Evolutionary conservation across 1,140 invertebrate genomes (phyloP).

Genomic region (Leptinotarsa texana): DNA sequence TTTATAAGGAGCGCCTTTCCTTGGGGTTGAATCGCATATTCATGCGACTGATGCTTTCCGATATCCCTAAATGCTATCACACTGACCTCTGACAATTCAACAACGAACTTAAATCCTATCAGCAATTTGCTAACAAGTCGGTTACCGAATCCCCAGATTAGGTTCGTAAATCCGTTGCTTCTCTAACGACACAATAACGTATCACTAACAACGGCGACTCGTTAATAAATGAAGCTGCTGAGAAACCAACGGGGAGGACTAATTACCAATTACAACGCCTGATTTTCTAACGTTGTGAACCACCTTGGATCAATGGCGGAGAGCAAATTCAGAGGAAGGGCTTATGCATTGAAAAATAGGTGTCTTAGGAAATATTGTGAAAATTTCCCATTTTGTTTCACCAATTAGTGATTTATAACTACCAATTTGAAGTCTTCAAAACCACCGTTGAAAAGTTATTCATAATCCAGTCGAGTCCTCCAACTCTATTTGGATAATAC

Average conservation of each 20-base stretch:
- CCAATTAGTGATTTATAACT: too few species aligned
- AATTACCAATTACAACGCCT: slow-evolving; percentile 24
- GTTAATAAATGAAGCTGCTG: slow-evolving; percentile 38
- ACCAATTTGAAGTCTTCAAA: too few species aligned
- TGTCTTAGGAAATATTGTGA: too few species aligned
- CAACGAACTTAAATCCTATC: slow-evolving; percentile 5
- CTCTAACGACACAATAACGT: slow-evolving; percentile 40
- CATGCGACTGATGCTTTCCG: not conserved
- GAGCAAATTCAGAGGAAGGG: not conserved
- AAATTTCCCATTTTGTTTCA: too few species aligned
- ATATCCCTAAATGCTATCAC: not conserved
- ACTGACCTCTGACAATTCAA: not conserved
- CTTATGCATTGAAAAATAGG: too few species aligned
- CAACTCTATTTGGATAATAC: too few species aligned
- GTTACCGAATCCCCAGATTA: slow-evolving; percentile 40
- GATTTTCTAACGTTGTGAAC: slow-evolving; percentile 12
- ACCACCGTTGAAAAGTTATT: too few species aligned
- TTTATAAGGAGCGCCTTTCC: not conserved
- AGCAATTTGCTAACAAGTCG: slow-evolving; percentile 34
- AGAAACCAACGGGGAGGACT: slow-evolving; percentile 16
- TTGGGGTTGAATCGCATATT: not conserved
- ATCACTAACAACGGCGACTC: slow-evolving; percentile 37
- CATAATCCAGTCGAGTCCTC: too few species aligned
- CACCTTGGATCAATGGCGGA: slow-evolving; percentile 11
- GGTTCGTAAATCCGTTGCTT: slow-evolving; percentile 35